Conservation (phyloP, 2,888 invertebrate species). For the Nomada fucata region DNA sequence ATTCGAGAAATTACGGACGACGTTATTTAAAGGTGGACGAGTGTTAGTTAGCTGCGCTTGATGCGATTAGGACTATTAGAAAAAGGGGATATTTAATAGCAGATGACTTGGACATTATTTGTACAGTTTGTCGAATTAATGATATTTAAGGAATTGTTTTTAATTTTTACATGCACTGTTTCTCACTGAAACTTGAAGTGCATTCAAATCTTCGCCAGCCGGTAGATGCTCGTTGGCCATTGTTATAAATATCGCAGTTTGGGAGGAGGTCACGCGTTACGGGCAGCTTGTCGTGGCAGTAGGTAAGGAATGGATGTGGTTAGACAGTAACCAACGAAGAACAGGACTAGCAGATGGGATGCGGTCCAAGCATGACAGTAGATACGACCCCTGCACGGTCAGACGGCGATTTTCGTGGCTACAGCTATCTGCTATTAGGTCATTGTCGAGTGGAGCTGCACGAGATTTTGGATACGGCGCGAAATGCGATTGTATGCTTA, state of each 20-base stretch:
- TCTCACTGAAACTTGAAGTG: too few relatives aligned
- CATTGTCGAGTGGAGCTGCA: constrained; percentile 8
- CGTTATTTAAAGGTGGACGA: constrained; percentile 20
- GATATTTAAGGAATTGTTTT: too few relatives aligned
- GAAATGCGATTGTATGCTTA: not conserved
- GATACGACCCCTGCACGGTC: constrained; percentile 22
- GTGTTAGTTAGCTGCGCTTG: too few relatives aligned
- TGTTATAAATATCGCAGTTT: not conserved
- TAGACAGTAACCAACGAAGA: constrained; percentile 16
- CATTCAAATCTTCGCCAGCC: too few relatives aligned
- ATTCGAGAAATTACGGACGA: constrained; percentile 3
- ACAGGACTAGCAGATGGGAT: constrained; percentile 18
- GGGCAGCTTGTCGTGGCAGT: not conserved
- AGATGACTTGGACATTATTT: too few relatives aligned
- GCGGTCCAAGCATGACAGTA: constrained; percentile 14
- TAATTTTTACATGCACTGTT: too few relatives aligned
- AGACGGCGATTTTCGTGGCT: constrained; percentile 7
- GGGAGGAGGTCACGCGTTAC: not conserved
- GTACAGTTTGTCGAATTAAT: too few relatives aligned
- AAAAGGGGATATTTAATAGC: too few relatives aligned
- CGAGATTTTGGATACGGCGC: constrained; percentile 4
- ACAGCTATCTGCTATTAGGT: constrained; percentile 6
- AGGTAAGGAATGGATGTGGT: constrained; percentile 26
- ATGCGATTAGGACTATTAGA: too few relatives aligned
- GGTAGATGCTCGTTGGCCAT: not conserved